A percentile compares a stretch with the other conserved stretches of the same genome.
Evolutionary conservation across 1,140 invertebrate species (phyloP).

Genomic region (Cyclargus thomasi): DNA sequence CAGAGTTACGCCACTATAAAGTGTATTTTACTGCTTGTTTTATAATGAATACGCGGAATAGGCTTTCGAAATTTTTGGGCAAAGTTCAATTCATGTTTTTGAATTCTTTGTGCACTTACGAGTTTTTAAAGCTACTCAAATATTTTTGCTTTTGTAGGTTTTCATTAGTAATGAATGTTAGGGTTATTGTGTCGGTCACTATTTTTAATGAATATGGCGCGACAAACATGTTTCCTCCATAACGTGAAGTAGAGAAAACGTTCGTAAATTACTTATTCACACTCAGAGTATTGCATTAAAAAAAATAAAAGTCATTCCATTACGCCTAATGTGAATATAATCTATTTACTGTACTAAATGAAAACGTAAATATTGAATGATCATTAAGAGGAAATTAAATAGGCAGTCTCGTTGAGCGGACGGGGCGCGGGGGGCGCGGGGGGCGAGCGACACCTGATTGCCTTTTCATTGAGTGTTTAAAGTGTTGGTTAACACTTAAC

Average conservation of each 20-base stretch:
- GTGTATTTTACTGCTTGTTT: slow-evolving; percentile 9
- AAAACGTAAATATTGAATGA: slow-evolving; percentile 30
- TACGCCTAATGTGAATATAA: neutral
- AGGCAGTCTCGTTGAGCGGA: slow-evolving; percentile 55
- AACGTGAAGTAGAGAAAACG: neutral
- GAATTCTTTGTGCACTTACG: too few species aligned
- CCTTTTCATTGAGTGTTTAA: neutral
- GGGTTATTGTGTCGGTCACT: neutral
- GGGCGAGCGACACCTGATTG: neutral
- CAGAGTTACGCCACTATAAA: neutral
- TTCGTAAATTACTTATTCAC: neutral
- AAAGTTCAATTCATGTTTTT: too few species aligned
- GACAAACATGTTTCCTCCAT: too few species aligned
- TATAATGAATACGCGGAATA: slow-evolving; percentile 8
- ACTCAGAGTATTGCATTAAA: neutral
- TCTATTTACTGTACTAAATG: neutral
- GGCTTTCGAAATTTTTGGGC: neutral
- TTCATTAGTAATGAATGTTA: too few species aligned
- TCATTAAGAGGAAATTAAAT: slow-evolving; percentile 69
- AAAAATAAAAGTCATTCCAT: neutral
- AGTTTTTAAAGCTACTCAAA: too few species aligned
- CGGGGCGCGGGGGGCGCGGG: neutral
- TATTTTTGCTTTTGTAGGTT: too few species aligned
- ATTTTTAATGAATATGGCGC: neutral
- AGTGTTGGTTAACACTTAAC: neutral